Percentiles rank a stretch among this genome's conserved stretches.
These are phyloP conservation scores for Cossypha heuglini DNA, from an alignment of 2,797 vertebrate species.

Conservation along the genomic window DNA sequence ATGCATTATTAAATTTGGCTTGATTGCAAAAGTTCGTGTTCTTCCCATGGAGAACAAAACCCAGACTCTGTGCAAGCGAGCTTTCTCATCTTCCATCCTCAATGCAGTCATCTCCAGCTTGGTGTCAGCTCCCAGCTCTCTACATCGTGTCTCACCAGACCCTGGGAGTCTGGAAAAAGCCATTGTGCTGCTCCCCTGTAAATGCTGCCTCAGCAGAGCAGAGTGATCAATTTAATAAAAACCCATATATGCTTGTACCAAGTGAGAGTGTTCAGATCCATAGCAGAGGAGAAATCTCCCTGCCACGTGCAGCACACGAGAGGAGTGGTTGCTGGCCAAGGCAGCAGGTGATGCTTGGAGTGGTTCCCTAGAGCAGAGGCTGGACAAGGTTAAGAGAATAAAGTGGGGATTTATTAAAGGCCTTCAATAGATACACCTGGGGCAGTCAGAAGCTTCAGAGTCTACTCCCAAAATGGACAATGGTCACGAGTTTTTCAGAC, in stretches of 20 bases:
- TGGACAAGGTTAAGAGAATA: too few species aligned
- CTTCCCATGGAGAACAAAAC: background rate
- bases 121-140: background rate
- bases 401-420: too few species aligned
- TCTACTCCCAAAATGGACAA: fast-evolving
- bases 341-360: background rate
- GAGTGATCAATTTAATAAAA: background rate
- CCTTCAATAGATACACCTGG: background rate
- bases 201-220: background rate
- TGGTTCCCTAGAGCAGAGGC: background rate
- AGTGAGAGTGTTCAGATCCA: background rate
- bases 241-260: background rate
- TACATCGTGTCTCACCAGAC: background rate
- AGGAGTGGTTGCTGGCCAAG: background rate
- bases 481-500: background rate
- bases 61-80: background rate
- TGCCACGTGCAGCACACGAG: background rate
- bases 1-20: background rate
- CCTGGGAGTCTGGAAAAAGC: background rate
- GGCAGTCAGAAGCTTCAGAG: background rate
- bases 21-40: background rate
- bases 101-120: background rate
- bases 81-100: background rate
- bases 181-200: background rate
- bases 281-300: background rate